Conservation (phyloP, 2,888 invertebrate genomes). For the Drosophila neonasuta region DNA sequence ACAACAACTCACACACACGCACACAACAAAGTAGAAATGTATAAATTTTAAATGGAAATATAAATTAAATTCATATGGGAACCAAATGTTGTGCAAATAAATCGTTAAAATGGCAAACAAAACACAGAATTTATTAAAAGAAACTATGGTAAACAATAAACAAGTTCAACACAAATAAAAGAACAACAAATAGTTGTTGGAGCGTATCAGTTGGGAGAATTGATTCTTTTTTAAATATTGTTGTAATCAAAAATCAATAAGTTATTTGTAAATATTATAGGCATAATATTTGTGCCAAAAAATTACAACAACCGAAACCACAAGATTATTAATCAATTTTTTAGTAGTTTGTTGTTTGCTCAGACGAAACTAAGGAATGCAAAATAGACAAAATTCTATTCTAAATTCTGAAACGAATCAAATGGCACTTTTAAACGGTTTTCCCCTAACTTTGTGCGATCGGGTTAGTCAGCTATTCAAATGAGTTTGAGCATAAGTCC, state of each 20-base stretch:
- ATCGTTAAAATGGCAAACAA: slow-evolving; percentile 74
- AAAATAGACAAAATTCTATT: slow-evolving; percentile 8
- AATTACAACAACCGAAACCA: slow-evolving; percentile 13
- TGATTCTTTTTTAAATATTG: slow-evolving; percentile 44
- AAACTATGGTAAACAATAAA: slow-evolving; percentile 28
- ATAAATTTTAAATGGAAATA: slow-evolving; percentile 73
- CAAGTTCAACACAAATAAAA: neutral
- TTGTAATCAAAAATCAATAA: slow-evolving; percentile 65
- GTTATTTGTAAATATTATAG: slow-evolving; percentile 33
- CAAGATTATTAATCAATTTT: slow-evolving; percentile 21
- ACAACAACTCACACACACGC: slow-evolving; percentile 24
- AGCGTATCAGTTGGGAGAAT: neutral
- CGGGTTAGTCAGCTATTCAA: slow-evolving; percentile 53
- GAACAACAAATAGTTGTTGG: too few species aligned
- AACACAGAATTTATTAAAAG: slow-evolving; percentile 41
- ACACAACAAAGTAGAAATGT: slow-evolving; percentile 51
- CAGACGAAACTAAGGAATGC: neutral
- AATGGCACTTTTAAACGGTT: slow-evolving; percentile 33
- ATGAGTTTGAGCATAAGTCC: slow-evolving; percentile 45
- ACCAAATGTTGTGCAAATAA: slow-evolving; percentile 76
- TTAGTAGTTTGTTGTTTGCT: slow-evolving; percentile 7
- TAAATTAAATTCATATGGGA: slow-evolving; percentile 76
- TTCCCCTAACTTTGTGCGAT: slow-evolving; percentile 35
- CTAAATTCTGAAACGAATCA: slow-evolving; percentile 10
- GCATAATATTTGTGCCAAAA: slow-evolving; percentile 28